Base-by-base conservation (phyloP, 2,888 invertebrate genomes). In the Subacronicta megacephala region DNA sequence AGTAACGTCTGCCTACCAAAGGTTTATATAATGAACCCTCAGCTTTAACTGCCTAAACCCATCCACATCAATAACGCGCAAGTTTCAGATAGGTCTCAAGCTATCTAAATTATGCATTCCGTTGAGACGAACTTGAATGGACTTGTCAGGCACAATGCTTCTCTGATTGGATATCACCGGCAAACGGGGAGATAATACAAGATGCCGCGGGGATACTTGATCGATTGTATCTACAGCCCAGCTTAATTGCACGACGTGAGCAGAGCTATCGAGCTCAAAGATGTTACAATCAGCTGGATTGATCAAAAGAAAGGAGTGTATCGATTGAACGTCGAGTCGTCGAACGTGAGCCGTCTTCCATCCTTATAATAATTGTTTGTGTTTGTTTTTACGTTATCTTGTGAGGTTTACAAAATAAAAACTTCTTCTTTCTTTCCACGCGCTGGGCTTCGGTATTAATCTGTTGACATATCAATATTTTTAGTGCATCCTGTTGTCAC, bases 61-160 rank as follows among this genome's bases (percentile, higher is more conserved):
- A 55, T 66, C 61, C 20, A 10, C 26, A 46, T 55, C 38, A 66
- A 50, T 64, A 64, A 38, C 58, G 13, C 1, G 37, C 36, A 33
- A 50, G 50, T 41, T 42, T 18, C 45, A 13, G 38, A 51, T 53
- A n/a, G n/a, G n/a, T n/a, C n/a, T n/a, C n/a, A n/a, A 46, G 37
- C 44, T 52, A 62, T 53, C 68, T 62, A 64, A 68, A 71, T 71
- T 64, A 73, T 73, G 71, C 74, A 64, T 26, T 52, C 41, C 56
- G 33, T 35, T 41, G 42, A 58, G 64, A 55, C 38, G 26, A 74
- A 71, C 50, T 74, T 74, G 44, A 60, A 58, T 57, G 38, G 52
- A 67, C 71, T 66, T 64, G 68, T 56, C 74, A 60, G 57, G 7
- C 47, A 71, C 74, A 74, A 71, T 71, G 57, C 57, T 64, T 9